These are phyloP conservation scores for Tenthredo notha DNA, from an alignment of 2,888 invertebrate species.

Conservation along the genomic window DNA sequence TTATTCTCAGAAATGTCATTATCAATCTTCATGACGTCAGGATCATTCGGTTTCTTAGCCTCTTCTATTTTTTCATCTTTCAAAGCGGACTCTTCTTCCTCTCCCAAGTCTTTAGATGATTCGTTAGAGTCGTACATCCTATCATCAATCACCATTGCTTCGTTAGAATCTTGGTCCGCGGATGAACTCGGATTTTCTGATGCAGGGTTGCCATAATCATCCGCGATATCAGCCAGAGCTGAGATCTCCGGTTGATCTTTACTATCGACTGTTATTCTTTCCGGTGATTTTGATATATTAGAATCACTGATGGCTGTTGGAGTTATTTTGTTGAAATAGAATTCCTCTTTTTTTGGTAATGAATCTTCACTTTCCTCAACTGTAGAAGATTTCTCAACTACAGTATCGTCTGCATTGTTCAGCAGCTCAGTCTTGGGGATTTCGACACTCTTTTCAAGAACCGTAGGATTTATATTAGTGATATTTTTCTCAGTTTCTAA, in stretches of 20 bases:
- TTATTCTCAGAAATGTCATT: background rate
- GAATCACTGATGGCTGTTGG: conserved; percentile 59
- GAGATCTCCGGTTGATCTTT: conserved; percentile 44
- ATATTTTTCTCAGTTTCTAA: background rate
- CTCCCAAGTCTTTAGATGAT: conserved; percentile 57
- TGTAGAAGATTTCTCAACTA: conserved; percentile 2
- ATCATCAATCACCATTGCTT: conserved; percentile 67
- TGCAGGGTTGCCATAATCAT: conserved; percentile 61
- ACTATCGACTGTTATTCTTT: conserved; percentile 57
- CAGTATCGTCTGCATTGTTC: background rate
- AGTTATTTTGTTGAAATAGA: conserved; percentile 48
- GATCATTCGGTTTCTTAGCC: background rate
- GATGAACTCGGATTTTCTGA: conserved; percentile 61
- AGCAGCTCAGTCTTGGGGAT: background rate
- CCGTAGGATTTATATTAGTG: background rate
- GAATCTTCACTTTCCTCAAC: background rate
- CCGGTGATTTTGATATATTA: conserved; percentile 58
- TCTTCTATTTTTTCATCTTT: conserved; percentile 57
- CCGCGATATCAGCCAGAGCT: conserved; percentile 58
- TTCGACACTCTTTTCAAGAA: background rate
- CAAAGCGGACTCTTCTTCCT: conserved; percentile 22
- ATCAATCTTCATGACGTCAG: background rate
- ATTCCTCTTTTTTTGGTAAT: conserved; percentile 23
- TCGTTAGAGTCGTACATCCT: conserved; percentile 63
- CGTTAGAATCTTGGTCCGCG: conserved; percentile 64